Conservation (phyloP, 2,797 vertebrate genomes). For the Xerus rutilus region DNA sequence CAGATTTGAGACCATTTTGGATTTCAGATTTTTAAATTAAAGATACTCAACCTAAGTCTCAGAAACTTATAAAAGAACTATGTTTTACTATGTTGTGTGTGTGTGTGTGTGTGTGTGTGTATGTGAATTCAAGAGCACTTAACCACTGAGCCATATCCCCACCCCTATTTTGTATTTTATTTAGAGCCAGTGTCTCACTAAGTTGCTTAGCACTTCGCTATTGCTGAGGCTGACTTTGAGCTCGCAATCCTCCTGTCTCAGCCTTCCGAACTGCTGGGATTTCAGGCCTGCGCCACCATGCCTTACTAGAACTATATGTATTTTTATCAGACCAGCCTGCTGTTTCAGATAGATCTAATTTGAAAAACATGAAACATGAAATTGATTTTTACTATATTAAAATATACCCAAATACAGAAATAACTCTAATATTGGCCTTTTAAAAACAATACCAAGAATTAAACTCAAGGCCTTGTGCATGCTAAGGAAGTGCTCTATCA, state of each 20-base stretch:
- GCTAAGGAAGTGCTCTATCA: background rate
- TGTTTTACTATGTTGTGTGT: too few relatives aligned
- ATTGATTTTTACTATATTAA: conserved; percentile 41
- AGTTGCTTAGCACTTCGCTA: too few relatives aligned
- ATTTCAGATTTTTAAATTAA: background rate
- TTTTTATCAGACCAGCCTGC: conserved; percentile 11
- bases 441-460: background rate
- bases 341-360: conserved; percentile 24
- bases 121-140: too few relatives aligned
- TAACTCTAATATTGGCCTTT: background rate
- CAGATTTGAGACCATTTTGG: background rate
- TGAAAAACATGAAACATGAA: conserved; percentile 13
- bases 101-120: too few relatives aligned
- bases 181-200: too few relatives aligned
- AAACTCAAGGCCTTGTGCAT: too few relatives aligned
- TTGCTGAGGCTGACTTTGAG: too few relatives aligned
- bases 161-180: too few relatives aligned
- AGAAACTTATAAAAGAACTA: conserved; percentile 56
- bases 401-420: background rate
- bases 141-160: too few relatives aligned
- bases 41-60: background rate
- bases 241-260: too few relatives aligned
- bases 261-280: too few relatives aligned
- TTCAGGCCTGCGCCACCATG: too few relatives aligned
- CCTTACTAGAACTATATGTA: background rate